Percentiles rank a stretch among this genome's conserved stretches.
Evolutionary conservation across 2,113 vertebrate genomes (phyloP).

Genomic region (Dissostichus mawsoni): DNA sequence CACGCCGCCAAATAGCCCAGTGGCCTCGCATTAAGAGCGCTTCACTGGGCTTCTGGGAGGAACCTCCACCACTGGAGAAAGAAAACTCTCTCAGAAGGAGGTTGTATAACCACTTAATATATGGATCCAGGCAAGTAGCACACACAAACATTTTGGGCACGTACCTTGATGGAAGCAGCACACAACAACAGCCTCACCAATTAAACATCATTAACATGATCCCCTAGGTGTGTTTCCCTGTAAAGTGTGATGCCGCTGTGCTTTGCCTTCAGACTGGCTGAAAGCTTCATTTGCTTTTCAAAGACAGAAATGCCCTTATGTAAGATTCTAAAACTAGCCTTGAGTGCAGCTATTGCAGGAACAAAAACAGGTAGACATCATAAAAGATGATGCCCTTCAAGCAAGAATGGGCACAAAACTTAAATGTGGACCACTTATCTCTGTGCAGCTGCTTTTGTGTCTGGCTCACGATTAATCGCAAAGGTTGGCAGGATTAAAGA

Average conservation of each 20-base stretch:
- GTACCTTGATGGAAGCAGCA: not conserved
- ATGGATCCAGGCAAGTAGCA: constrained; percentile 49
- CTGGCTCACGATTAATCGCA: constrained; percentile 23
- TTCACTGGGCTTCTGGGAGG: constrained; percentile 58
- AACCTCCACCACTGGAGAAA: constrained; percentile 42
- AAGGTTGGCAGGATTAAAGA: constrained; percentile 14
- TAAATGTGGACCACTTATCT: constrained; percentile 8
- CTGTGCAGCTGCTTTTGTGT: constrained; percentile 26
- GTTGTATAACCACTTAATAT: constrained; percentile 50
- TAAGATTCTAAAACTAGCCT: constrained; percentile 40
- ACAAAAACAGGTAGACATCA: constrained; percentile 14
- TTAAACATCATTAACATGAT: constrained; percentile 70
- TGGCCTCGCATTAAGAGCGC: constrained; percentile 60
- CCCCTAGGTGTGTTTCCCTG: constrained; percentile 52
- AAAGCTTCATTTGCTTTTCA: constrained; percentile 58
- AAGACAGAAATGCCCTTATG: constrained; percentile 52
- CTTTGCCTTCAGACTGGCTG: constrained; percentile 40
- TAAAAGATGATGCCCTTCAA: constrained; percentile 41
- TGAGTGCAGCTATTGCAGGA: constrained; percentile 26
- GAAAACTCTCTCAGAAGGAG: constrained; percentile 24
- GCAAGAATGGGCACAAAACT: constrained; percentile 32
- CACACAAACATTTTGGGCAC: constrained; percentile 18
- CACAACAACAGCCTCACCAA: constrained; percentile 51
- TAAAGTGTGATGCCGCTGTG: constrained; percentile 34
- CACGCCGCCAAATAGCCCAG: constrained; percentile 54